phyloP scores from a whole-genome alignment of 2,888 invertebrate species.

The Eupithecia inturbata region DNA sequence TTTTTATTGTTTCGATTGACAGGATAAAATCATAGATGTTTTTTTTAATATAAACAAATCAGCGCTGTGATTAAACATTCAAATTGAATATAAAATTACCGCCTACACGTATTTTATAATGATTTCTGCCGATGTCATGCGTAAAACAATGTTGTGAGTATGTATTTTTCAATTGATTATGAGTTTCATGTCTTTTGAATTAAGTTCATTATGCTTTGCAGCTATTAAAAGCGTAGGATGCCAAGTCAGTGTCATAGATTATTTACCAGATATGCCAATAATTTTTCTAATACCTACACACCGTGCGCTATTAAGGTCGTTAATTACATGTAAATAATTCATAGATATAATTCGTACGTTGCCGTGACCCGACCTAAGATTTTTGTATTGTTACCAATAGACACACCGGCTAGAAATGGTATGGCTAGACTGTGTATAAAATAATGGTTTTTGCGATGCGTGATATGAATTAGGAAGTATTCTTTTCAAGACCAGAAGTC shows the following conservation, averaged over 20 bases:
- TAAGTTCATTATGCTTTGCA: not conserved
- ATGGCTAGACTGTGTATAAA: constrained; percentile 3
- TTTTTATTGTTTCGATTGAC: constrained; percentile 11
- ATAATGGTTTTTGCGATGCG: constrained; percentile 7
- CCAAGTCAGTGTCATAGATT: not conserved
- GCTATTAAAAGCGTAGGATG: not conserved
- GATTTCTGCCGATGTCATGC: constrained; percentile 7
- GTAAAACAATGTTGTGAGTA: not conserved
- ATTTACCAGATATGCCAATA: not conserved
- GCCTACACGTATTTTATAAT: not conserved
- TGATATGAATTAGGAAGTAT: not conserved
- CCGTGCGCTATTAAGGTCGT: not conserved
- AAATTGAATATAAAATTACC: not conserved
- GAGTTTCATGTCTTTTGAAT: not conserved
- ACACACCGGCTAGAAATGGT: not conserved
- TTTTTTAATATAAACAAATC: not conserved
- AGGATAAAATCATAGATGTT: not conserved
- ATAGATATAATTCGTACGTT: not conserved
- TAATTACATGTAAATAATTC: not conserved
- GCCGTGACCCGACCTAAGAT: constrained; percentile 1
- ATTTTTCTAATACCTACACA: not conserved
- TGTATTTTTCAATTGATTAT: not conserved
- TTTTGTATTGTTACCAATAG: constrained; percentile 8
- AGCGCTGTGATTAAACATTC: not conserved
- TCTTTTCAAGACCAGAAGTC: not conserved